Base-by-base conservation (phyloP, 2,888 invertebrate genomes). In the Eupithecia subumbrata region DNA sequence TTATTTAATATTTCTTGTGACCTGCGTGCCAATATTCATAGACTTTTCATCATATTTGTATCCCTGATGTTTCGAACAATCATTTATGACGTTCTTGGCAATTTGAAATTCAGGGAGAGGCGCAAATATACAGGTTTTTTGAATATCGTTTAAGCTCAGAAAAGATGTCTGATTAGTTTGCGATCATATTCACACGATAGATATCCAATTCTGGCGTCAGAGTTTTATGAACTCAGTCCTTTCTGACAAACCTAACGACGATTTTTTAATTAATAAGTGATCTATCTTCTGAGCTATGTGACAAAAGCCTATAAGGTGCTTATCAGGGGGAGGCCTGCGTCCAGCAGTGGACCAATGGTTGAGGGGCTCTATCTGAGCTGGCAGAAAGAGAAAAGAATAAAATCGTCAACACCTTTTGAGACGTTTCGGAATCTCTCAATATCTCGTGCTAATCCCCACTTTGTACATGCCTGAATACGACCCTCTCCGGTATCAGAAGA, bases 401-500 rank as follows among this genome's bases (percentile, higher is more conserved):
- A 48, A 18, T 18, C 18, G 45, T 4, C 0, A 43, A 43, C 43
- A 43, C 43, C 43, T 14, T 43, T 34, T n/a, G n/a, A n/a, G n/a
- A n/a, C n/a, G n/a, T n/a, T n/a, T n/a, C n/a, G n/a, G n/a, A n/a
- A n/a, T n/a, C n/a, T n/a, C n/a, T n/a, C n/a, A n/a, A n/a, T n/a
- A n/a, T n/a, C n/a, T n/a, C n/a, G n/a, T n/a, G n/a, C n/a, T n/a
- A n/a, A n/a, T n/a, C 12, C 63, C 63, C 60, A 22, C 11, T 16
- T 63, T 64, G 16, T 18, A 34, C 8, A 9, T 34, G 7, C 43
- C 68, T 68, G 12, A 68, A 12, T 68, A 40, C 68, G 25, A 8
- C 60, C 52, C 30, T 34, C 9, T 22, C 22, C 48, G 14, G 56
- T 70, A 48, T 69, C 69, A 69, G 69, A 2, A 67, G 67, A 67